A percentile compares a stretch with the other conserved stretches of the same genome.
These are phyloP conservation scores for Digitonthophagus gazella DNA, from an alignment of 2,888 invertebrate species.

Conservation along the genomic window DNA sequence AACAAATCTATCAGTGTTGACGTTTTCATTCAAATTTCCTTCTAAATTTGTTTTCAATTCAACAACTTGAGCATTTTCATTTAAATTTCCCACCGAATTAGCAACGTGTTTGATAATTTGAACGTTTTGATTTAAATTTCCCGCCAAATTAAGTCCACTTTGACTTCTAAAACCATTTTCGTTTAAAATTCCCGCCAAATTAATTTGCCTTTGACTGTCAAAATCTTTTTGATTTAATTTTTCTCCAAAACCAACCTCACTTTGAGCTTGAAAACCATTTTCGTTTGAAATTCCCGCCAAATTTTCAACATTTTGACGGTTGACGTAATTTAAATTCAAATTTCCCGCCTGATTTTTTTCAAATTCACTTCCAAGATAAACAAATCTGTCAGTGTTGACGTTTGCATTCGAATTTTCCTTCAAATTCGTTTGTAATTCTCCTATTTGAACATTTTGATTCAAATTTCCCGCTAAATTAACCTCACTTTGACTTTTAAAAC, in stretches of 20 bases:
- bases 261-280: neutral
- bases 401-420: no score
- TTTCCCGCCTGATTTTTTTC: neutral
- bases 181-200: no score
- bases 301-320: neutral
- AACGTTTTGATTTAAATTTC: neutral
- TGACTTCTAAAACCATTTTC: no score
- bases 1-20: no score
- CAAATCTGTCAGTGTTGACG: no score
- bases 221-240: neutral
- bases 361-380: no score
- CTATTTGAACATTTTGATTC: neutral
- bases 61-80: neutral
- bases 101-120: neutral
- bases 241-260: neutral
- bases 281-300: neutral
- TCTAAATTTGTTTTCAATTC: neutral
- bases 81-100: neutral
- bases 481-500: neutral
- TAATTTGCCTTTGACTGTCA: no score
- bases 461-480: neutral
- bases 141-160: neutral
- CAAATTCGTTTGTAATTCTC: no score
- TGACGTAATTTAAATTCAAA: neutral
- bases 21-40: neutral